phyloP scores from a whole-genome alignment of 2,113 vertebrate species.

The Hemibagrus wyckioides region DNA sequence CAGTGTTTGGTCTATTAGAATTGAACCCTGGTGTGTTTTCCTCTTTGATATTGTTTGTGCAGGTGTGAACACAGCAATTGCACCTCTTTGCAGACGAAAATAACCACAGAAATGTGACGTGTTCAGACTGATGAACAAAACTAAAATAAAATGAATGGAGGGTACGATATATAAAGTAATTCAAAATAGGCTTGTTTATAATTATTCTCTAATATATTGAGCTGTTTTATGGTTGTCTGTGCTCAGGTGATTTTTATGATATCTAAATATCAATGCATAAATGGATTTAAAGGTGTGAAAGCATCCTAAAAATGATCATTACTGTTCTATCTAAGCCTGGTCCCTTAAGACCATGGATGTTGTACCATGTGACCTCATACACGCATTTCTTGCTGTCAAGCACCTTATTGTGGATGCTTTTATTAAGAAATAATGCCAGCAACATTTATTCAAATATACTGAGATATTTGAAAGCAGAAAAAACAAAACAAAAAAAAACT shows the following conservation, averaged over 20 bases:
- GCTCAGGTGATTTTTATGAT: neutral
- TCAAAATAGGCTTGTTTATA: neutral
- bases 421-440: neutral
- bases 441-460: neutral
- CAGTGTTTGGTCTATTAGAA: neutral
- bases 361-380: neutral
- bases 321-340: neutral
- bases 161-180: neutral
- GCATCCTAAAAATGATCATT: neutral
- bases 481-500: neutral
- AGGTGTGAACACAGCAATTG: no score
- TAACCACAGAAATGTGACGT: neutral
- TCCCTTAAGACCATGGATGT: neutral
- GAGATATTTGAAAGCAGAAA: neutral
- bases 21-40: neutral
- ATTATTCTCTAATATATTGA: neutral
- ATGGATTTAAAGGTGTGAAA: neutral
- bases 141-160: no score
- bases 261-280: no score
- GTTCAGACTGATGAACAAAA: neutral
- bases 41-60: neutral
- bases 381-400: neutral
- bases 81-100: no score
- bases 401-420: neutral
- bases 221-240: neutral